Evolutionary conservation across 2,113 vertebrate genomes (phyloP).

Genomic region (Thamnaconus septentrionalis): DNA sequence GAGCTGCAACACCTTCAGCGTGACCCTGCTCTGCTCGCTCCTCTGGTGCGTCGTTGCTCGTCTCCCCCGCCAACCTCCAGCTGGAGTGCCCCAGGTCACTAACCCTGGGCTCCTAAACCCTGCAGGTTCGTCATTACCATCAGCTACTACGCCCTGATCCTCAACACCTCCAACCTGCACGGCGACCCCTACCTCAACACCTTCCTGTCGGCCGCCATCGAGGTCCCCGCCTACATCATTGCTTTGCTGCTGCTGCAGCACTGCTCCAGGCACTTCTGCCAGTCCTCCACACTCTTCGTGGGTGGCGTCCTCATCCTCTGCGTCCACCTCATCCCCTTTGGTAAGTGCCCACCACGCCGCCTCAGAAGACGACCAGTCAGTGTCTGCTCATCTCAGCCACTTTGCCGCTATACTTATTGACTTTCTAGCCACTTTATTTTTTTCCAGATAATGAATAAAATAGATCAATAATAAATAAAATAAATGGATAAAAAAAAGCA

Average conservation of each 20-base stretch:
- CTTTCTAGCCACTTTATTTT: no score
- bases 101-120: not conserved
- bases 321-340: slow-evolving; percentile 81
- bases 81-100: not conserved
- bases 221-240: slow-evolving; percentile 84
- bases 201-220: slow-evolving; percentile 81
- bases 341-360: slow-evolving; percentile 60
- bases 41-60: slow-evolving; percentile 53
- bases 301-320: slow-evolving; percentile 86
- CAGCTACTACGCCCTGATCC: slow-evolving; percentile 84
- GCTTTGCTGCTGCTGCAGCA: slow-evolving; percentile 80
- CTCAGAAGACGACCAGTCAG: no score
- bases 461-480: no score
- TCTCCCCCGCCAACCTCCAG: no score
- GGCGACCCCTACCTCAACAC: slow-evolving; percentile 84
- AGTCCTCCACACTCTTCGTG: slow-evolving; percentile 81
- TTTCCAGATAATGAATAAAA: no score
- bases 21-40: slow-evolving; percentile 46
- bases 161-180: slow-evolving; percentile 87
- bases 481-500: no score
- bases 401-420: no score
- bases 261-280: slow-evolving; percentile 79
- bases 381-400: no score
- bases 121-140: slow-evolving; percentile 84
- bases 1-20: slow-evolving; percentile 46